A percentile compares a stretch with the other conserved stretches of the same genome.
Conservation (phyloP, 2,888 invertebrate species). For the Cataglyphis rosenhaueri region DNA sequence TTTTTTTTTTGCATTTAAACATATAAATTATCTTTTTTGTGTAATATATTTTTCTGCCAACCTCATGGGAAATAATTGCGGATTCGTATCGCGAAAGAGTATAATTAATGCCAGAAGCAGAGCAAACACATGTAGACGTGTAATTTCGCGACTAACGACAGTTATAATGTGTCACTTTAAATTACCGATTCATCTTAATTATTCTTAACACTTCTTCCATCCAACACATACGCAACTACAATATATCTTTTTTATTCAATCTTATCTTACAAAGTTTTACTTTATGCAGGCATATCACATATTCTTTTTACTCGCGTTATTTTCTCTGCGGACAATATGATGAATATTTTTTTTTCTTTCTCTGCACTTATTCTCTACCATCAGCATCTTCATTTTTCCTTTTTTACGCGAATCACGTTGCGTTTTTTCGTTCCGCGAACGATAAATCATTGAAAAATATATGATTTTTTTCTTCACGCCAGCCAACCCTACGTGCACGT, state of each 20-base stretch:
- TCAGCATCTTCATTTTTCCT: constrained; percentile 19
- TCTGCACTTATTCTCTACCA: constrained; percentile 19
- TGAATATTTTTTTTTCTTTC: constrained; percentile 22
- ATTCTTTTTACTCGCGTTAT: neutral
- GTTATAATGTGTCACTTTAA: constrained; percentile 14
- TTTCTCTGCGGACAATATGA: constrained; percentile 2
- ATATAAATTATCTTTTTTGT: neutral
- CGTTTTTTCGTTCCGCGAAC: constrained; percentile 67
- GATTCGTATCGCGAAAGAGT: constrained; percentile 48
- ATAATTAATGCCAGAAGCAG: constrained; percentile 63
- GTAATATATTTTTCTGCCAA: neutral
- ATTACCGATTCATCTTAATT: constrained; percentile 15
- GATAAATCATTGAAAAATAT: constrained; percentile 69
- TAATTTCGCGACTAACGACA: constrained; percentile 50
- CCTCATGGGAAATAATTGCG: neutral
- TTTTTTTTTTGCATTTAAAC: neutral
- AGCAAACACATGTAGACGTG: constrained; percentile 42
- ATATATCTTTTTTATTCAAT: constrained; percentile 37
- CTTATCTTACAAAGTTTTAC: constrained; percentile 3
- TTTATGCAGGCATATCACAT: neutral
- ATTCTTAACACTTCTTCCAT: constrained; percentile 48
- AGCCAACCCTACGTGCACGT: constrained; percentile 50
- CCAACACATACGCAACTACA: constrained; percentile 47
- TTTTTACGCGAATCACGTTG: constrained; percentile 50
- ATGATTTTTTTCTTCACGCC: constrained; percentile 63